A percentile compares a stretch with the other conserved stretches of the same genome.
Evolutionary conservation across 2,113 vertebrate species (phyloP).

Genomic region (Ariopsis seemanni): DNA sequence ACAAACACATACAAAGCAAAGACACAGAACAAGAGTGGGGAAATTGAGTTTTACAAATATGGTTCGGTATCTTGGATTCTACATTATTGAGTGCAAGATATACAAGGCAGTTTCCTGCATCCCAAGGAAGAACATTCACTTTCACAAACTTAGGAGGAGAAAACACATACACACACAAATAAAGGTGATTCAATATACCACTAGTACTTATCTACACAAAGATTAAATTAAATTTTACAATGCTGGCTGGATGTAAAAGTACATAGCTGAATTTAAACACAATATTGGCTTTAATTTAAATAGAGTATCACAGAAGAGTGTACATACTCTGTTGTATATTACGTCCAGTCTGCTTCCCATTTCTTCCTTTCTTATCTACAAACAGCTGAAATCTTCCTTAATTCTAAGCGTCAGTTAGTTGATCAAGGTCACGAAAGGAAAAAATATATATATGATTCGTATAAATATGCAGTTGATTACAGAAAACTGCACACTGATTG

Average conservation of each 20-base stretch:
- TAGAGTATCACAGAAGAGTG: neutral
- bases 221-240: neutral
- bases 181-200: neutral
- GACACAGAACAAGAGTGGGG: neutral
- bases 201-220: neutral
- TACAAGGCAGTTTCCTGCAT: neutral
- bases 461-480: too few species aligned
- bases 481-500: too few species aligned
- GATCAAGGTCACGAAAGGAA: neutral
- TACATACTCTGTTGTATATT: neutral
- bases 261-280: neutral
- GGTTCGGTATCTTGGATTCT: neutral
- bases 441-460: neutral
- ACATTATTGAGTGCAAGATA: neutral
- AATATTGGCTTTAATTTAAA: neutral
- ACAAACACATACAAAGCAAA: neutral
- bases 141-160: neutral
- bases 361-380: neutral
- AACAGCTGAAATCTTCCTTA: neutral
- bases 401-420: neutral
- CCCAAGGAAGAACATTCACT: neutral
- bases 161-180: neutral
- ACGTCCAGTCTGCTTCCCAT: neutral
- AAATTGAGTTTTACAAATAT: constrained; percentile 13
- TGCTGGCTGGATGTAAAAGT: neutral